Evolutionary conservation across 92 coral and sea anemone species (phyloP), one percentile per base, ranked within the genome.

Genomic region (Porites divaricata): DNA sequence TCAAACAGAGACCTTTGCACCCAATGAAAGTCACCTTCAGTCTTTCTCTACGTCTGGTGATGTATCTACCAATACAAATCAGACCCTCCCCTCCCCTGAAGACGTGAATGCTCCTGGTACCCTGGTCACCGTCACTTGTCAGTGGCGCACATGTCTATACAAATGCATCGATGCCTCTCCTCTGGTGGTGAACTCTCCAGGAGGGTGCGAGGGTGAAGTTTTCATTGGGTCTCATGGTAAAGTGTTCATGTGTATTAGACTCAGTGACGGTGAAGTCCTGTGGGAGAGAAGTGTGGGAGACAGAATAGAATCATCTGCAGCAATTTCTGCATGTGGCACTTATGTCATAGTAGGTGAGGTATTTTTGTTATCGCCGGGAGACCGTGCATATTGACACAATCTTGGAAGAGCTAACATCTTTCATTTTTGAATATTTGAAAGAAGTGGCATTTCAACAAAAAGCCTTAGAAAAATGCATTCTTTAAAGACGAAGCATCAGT

Each of bases 111-210:
- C 68, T 56, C 54, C 53, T 22, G 68, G 41, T 9, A 10, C 8
- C 21, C 14, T n/a, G 4, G 50, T 78, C n/a, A 52, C 56, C 20
- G 20, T 91, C 49, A 56, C 68, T 62, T 49, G 50, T n/a, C 83
- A 91, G 62, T 96, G 99, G 99, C 80, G 83, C 52, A 88, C 91
- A 28, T 83, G 81, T 81, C 83, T 94, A 35, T 80, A 90, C 83
- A 94, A 94, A 74, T 96, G 99, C 70, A 89, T 94, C 21, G 99
- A 96, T 73, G 98, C 99, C 58, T 96, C 99, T 41, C 99, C 99
- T 24, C 89, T 96, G 28, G 98, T 96, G 71, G 91, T 96, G 8
- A 77, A 88, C 71, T 54, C 89, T 7, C 87, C 73, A 19, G 80
- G 85, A 67, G 79, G 79, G 72, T 52, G 76, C 49, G 87, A 84